These are phyloP conservation scores for Brevipalpus yothersi DNA, from an alignment of 1,140 invertebrate genomes.

Conservation along the genomic window DNA sequence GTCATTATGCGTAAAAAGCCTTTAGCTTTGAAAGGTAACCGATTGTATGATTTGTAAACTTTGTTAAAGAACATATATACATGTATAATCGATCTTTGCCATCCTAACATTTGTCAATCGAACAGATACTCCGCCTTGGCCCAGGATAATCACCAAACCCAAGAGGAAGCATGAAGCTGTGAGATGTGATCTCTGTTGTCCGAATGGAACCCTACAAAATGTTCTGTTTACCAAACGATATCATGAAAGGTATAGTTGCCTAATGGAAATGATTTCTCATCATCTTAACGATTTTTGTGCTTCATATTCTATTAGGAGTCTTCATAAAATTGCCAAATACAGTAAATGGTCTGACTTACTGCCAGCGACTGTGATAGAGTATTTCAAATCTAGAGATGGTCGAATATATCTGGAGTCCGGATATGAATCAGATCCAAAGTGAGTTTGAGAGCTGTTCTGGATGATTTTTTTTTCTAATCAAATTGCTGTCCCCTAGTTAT, in stretches of 20 bases:
- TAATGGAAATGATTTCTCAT: neutral
- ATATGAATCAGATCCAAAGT: too few species aligned
- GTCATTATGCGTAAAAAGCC: conserved; percentile 5
- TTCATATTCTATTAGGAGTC: neutral
- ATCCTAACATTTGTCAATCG: neutral
- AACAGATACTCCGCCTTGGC: conserved; percentile 31
- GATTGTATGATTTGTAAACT: neutral
- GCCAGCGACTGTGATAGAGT: neutral
- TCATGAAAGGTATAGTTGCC: neutral
- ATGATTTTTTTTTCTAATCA: too few species aligned
- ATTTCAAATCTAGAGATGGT: too few species aligned
- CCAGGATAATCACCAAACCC: conserved; percentile 40
- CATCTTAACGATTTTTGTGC: neutral
- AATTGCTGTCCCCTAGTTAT: too few species aligned
- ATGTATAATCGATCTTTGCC: neutral
- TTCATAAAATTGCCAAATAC: neutral
- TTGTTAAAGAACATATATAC: neutral
- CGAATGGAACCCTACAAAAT: conserved; percentile 42
- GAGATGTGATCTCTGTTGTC: conserved; percentile 49
- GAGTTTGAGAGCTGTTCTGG: too few species aligned
- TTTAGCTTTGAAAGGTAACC: neutral
- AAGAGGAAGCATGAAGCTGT: conserved; percentile 36
- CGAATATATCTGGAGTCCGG: too few species aligned
- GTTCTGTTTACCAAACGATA: conserved; percentile 37
- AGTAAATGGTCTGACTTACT: neutral